Evolutionary conservation across 2,797 vertebrate genomes (phyloP).

Genomic region (Rhinichthys osculus): DNA sequence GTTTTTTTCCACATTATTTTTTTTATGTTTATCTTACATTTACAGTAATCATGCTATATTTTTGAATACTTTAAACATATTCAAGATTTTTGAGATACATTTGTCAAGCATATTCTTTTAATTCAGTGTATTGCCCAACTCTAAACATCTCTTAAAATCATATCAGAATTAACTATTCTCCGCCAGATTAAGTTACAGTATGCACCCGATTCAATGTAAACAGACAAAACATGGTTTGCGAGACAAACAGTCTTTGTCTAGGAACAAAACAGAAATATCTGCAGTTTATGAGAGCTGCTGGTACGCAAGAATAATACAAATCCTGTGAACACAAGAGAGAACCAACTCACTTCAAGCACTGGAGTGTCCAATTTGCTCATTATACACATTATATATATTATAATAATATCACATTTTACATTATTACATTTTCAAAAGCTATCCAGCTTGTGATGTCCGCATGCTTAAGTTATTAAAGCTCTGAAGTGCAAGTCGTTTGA

Average conservation of each 20-base stretch:
- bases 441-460: neutral
- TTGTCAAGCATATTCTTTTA: constrained; percentile 4
- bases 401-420: neutral
- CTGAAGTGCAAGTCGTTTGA: neutral
- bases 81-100: neutral
- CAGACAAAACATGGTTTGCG: neutral
- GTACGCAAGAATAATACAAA: neutral
- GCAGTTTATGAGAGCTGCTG: neutral
- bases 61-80: neutral
- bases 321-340: constrained; percentile 1
- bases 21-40: neutral
- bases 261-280: constrained; percentile 7
- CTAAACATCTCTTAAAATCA: neutral
- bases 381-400: too few species aligned
- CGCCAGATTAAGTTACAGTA: neutral
- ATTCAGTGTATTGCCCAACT: neutral
- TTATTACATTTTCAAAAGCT: neutral
- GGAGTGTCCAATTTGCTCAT: neutral
- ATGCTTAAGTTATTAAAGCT: neutral
- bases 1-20: too few species aligned
- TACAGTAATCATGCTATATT: neutral
- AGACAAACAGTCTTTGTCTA: neutral
- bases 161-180: neutral
- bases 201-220: constrained; percentile 1
- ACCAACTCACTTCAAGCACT: neutral